Base-by-base conservation (phyloP, 2,888 invertebrate genomes). In the Eilema griseolum region DNA sequence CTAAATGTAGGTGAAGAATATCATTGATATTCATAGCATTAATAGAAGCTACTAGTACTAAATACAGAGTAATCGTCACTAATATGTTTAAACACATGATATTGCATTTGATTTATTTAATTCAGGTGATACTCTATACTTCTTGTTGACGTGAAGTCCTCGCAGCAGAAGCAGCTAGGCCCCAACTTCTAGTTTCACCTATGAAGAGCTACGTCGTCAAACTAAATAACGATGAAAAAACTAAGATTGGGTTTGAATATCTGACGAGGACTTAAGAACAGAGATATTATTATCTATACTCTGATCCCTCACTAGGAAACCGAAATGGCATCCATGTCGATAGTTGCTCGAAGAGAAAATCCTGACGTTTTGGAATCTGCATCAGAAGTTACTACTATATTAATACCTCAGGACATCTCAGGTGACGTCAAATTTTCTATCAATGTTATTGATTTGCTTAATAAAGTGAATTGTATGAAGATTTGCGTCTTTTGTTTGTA, bases 401-500 rank as follows among this genome's bases (percentile, higher is more conserved):
- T 52, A 52, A n/a, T 10, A n/a, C 14, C 41, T 41, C 10, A n/a
- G 8, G 10, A 10, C 24, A 41, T 41, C 37, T 26, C 41, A 26
- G 16, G 57, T 65, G 56, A 65, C 56, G n/a, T 31, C 56, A 46
- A 23, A 57, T 24, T 56, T 33, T 24, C 57, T 65, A 20, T 33
- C 57, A 57, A 52, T 31, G 65, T 56, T n/a, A 52, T 64, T 28
- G 28, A 64, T 33, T 65, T 57, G 23, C 57, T 33, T 57, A 65
- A 23, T 65, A 65, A 65, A 65, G 57, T 57, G 31, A 65, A 56
- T 65, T 65, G 31, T 65, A 57, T 65, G 28, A 65, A 57, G 2
- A 10, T 24, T 20, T 33, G 3, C 16, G 33, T 23, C 16, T 8
- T 57, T 33, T 65, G 16, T 31, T 57, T 65, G 14, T 52, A 52